These are phyloP conservation scores for Siniperca scherzeri DNA, from an alignment of 2,797 vertebrate genomes.

Conservation along the genomic window DNA sequence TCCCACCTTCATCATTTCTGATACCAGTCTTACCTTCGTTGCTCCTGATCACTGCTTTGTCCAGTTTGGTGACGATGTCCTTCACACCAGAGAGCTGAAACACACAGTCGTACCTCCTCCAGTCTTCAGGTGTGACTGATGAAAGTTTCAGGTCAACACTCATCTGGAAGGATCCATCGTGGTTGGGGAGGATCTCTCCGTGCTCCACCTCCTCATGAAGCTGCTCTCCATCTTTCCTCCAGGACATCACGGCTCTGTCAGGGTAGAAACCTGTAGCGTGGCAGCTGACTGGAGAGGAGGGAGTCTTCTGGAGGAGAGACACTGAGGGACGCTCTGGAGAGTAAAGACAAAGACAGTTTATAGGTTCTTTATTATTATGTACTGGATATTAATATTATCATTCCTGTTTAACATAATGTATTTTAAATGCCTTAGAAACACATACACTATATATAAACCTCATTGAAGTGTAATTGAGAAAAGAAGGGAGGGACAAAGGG, in stretches of 20 bases:
- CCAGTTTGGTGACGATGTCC: too few relatives aligned
- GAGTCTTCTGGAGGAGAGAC: slow-evolving; percentile 48
- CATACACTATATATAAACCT: background rate
- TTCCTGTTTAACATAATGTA: background rate
- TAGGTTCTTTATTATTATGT: background rate
- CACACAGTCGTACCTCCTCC: too few relatives aligned
- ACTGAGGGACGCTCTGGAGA: slow-evolving; percentile 52
- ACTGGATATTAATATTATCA: background rate
- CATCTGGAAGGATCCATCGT: too few relatives aligned
- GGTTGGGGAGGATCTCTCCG: too few relatives aligned
- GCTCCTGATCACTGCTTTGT: too few relatives aligned
- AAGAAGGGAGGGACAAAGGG: too few relatives aligned
- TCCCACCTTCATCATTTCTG: background rate
- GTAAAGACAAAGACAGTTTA: background rate
- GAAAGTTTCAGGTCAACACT: too few relatives aligned
- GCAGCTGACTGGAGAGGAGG: slow-evolving; percentile 58
- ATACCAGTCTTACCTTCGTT: background rate
- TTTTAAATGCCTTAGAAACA: background rate
- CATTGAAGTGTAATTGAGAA: background rate
- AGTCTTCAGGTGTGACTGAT: too few relatives aligned
- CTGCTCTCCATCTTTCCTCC: too few relatives aligned
- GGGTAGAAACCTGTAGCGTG: slow-evolving; percentile 77
- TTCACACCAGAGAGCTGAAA: too few relatives aligned
- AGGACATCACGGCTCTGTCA: background rate
- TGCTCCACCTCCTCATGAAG: too few relatives aligned